phyloP scores from a whole-genome alignment of 2,888 invertebrate species.

The Ennomos quercinarius region DNA sequence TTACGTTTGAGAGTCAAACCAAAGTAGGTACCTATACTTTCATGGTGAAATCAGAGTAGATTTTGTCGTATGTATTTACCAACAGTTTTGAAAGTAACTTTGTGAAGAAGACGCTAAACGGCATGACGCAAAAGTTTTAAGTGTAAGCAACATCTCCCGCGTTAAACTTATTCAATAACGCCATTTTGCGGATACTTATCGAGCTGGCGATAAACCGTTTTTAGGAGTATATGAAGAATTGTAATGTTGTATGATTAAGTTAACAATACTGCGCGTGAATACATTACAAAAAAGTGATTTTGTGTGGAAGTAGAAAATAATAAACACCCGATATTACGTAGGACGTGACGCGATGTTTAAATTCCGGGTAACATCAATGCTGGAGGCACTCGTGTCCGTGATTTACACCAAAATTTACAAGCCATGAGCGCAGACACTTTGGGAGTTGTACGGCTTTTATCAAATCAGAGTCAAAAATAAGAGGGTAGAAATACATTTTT shows the following conservation, averaged over 20 bases:
- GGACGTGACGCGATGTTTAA: conserved; percentile 61
- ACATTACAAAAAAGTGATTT: conserved; percentile 13
- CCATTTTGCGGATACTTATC: conserved; percentile 16
- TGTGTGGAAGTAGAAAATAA: conserved; percentile 39
- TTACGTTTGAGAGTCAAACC: neutral
- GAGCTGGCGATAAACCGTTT: conserved; percentile 7
- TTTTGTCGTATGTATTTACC: neutral
- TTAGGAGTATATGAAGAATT: conserved; percentile 27
- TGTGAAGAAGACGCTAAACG: conserved; percentile 7
- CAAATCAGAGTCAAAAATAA: too few species aligned
- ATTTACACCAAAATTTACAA: conserved; percentile 52
- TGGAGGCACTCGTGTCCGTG: conserved; percentile 47
- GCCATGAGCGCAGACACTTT: conserved; percentile 29
- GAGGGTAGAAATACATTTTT: too few species aligned
- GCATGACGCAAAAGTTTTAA: conserved; percentile 22
- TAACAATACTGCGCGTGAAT: conserved; percentile 23
- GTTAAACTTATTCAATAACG: conserved; percentile 27
- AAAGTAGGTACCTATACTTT: neutral
- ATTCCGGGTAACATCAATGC: conserved; percentile 60
- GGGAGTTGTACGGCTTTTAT: too few species aligned
- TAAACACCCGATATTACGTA: conserved; percentile 38
- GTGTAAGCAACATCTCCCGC: conserved; percentile 26
- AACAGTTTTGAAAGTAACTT: conserved; percentile 16
- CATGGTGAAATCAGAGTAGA: neutral
- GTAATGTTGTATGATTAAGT: conserved; percentile 9